phyloP scores from a whole-genome alignment of 1,140 invertebrate genomes.

The Diplogasteroides magnus region DNA sequence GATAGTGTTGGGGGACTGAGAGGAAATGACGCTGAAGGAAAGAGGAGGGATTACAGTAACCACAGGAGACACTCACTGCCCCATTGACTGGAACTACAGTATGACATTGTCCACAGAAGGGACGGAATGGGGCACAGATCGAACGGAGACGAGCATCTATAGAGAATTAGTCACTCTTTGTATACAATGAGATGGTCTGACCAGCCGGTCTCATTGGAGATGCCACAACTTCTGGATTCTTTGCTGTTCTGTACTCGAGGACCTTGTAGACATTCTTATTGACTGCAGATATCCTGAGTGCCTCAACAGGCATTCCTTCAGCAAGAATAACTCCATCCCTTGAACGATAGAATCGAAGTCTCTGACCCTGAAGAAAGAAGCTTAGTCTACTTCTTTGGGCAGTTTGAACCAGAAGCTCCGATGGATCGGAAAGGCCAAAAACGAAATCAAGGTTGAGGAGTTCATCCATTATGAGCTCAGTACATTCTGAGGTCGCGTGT shows the following conservation, averaged over 20 bases:
- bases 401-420: constrained; percentile 8
- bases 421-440: constrained; percentile 32
- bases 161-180: not conserved
- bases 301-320: constrained; percentile 23
- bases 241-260: constrained; percentile 13
- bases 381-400: not conserved
- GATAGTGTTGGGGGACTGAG: constrained; percentile 44
- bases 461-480: constrained; percentile 29
- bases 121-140: constrained; percentile 39
- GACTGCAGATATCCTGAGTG: constrained; percentile 12
- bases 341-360: constrained; percentile 18
- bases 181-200: not conserved
- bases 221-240: constrained; percentile 19
- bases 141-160: constrained; percentile 38
- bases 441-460: constrained; percentile 25
- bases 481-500: constrained; percentile 31
- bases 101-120: constrained; percentile 43
- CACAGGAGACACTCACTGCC: constrained; percentile 17
- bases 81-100: constrained; percentile 20
- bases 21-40: constrained; percentile 35
- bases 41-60: constrained; percentile 5
- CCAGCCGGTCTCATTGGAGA: constrained; percentile 17
- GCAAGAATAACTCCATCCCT: constrained; percentile 17
- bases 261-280: constrained; percentile 1
- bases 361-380: constrained; percentile 8